Base-by-base conservation (phyloP, 2,888 invertebrate species). In the Parasteatoda lunata region DNA sequence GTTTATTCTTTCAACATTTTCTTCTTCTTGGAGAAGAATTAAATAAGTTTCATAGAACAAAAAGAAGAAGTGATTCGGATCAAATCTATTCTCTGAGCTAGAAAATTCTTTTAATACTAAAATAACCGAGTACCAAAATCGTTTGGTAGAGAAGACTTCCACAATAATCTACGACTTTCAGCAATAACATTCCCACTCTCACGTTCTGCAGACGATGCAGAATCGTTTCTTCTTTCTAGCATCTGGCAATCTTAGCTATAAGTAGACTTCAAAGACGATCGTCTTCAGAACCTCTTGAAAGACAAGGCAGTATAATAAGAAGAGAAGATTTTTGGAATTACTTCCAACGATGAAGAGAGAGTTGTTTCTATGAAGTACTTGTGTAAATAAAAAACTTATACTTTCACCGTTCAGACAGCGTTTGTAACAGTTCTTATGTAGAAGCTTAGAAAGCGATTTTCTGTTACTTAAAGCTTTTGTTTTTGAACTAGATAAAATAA, bases 111-210 rank as follows among this genome's bases (percentile, higher is more conserved):
- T 59, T 59, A n/a, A 59, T 13, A 59, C 9, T 59, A 59, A 59
- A 59, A 9, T 59, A 59, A 59, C 9, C 59, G 11, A 59, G 59
- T 59, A 13, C 59, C 59, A 59, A 13, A 59, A 9, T 59, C 9
- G n/a, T 59, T 59, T 59, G 59, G n/a, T 59, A n/a, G 59, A 59
- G n/a, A 59, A n/a, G n/a, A 59, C 9, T 59, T 59, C 59, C 59
- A 59, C 11, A 59, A 59, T 59, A 59, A 59, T 59, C 59, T 59
- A 13, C 59, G n/a, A 59, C 59, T 59, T 59, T 59, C 59, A 13
- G 59, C 9, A n/a, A 59, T 59, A 59, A 59, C 59, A 59, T 9
- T n/a, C 4, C 59, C n/a, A 13, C n/a, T 59, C 59, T n/a, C 59
- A 59, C 7, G 59, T 59, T 59, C 59, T n/a, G n/a, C 9, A n/a